Evolutionary conservation across 2,888 invertebrate genomes (phyloP).

Genomic region (Thymelicus lineola): DNA sequence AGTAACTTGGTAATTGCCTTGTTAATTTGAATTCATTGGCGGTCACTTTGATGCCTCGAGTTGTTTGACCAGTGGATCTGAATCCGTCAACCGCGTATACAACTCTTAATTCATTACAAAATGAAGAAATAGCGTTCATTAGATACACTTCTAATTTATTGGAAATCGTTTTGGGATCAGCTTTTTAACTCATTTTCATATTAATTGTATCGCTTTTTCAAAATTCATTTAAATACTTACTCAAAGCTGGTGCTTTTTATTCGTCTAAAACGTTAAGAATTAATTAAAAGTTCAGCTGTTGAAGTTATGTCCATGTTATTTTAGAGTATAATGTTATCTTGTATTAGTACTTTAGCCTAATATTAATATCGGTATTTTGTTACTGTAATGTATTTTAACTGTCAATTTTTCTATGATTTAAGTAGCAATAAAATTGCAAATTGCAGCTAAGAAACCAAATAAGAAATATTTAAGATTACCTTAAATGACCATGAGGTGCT

Average conservation of each 20-base stretch:
- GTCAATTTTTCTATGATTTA: no score
- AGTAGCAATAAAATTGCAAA: no score
- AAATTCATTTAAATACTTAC: constrained; percentile 38
- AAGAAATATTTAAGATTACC: constrained; percentile 27
- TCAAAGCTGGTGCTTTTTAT: constrained; percentile 32
- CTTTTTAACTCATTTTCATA: constrained; percentile 54
- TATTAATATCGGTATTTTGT: no score
- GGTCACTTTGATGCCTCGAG: constrained; percentile 72
- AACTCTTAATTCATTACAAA: constrained; percentile 63
- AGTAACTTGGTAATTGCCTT: constrained; percentile 77
- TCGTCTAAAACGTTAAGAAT: neutral
- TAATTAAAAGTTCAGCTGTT: no score
- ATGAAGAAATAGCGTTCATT: constrained; percentile 69
- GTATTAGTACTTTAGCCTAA: no score
- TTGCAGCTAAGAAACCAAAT: constrained; percentile 5
- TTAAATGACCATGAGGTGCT: constrained; percentile 26
- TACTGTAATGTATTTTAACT: no score
- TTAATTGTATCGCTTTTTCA: constrained; percentile 59
- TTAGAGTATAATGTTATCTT: no score
- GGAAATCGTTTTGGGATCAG: constrained; percentile 52
- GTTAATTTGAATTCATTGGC: constrained; percentile 75
- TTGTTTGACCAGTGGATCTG: constrained; percentile 69
- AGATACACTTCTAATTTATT: constrained; percentile 70
- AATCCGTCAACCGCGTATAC: constrained; percentile 63
- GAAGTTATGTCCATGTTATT: no score